Conservation (phyloP, 92 coral and sea anemone genomes). For the Virgularia gustaviana region DNA sequence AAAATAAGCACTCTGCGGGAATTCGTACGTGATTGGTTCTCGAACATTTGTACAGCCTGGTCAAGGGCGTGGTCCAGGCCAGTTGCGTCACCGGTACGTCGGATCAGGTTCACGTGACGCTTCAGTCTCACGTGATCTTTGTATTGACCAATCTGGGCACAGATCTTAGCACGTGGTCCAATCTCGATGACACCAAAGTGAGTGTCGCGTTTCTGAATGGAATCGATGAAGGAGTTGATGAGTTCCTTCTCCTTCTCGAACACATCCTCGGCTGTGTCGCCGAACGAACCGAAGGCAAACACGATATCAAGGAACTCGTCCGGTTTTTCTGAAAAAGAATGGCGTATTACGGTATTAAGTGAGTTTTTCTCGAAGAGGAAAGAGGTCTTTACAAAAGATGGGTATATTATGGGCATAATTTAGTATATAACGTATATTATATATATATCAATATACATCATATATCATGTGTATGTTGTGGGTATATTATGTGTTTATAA, state of each 20-base stretch:
- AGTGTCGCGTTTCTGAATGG: constrained; percentile 34
- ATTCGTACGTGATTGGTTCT: constrained; percentile 32
- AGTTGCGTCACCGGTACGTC: constrained; percentile 31
- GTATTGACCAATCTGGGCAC: constrained; percentile 32
- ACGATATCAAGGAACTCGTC: constrained; percentile 30
- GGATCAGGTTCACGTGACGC: constrained; percentile 33
- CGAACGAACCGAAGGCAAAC: constrained; percentile 32
- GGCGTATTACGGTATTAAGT: too few species aligned
- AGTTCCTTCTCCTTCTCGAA: constrained; percentile 33
- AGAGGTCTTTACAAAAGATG: too few species aligned
- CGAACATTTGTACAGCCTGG: constrained; percentile 13
- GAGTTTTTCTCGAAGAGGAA: too few species aligned
- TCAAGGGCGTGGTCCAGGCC: constrained; percentile 33
- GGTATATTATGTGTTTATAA: too few species aligned
- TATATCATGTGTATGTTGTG: too few species aligned
- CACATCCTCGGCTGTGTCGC: constrained; percentile 7
- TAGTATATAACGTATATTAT: too few species aligned
- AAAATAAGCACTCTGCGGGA: constrained; percentile 27
- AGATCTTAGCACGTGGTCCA: constrained; percentile 40
- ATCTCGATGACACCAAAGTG: constrained; percentile 33
- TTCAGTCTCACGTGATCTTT: constrained; percentile 36
- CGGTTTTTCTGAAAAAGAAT: constrained; percentile 25
- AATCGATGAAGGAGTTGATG: constrained; percentile 19
- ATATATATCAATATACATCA: too few species aligned
- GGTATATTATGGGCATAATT: too few species aligned